phyloP scores from a whole-genome alignment of 2,888 invertebrate species.

The Brenthis hecate region DNA sequence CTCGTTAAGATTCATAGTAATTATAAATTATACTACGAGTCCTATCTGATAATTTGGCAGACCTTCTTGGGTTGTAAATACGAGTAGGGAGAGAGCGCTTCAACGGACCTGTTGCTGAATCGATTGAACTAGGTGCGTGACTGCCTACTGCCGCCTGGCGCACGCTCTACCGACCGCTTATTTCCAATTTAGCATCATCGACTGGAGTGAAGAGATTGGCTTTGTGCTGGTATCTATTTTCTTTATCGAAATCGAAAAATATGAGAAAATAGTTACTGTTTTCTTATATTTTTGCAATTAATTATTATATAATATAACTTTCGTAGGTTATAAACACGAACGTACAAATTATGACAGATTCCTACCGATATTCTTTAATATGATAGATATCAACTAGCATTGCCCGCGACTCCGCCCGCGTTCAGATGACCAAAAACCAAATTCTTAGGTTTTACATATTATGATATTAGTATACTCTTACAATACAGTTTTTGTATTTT shows the following conservation, averaged over 20 bases:
- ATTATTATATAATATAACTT: background rate
- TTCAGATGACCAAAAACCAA: too few species aligned
- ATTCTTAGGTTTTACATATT: too few species aligned
- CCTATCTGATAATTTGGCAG: background rate
- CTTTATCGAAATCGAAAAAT: background rate
- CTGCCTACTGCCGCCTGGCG: conserved; percentile 42
- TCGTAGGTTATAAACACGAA: background rate
- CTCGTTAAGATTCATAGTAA: too few species aligned
- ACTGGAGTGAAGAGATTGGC: conserved; percentile 15
- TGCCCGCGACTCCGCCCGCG: too few species aligned
- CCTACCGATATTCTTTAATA: too few species aligned
- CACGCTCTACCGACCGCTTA: conserved; percentile 34
- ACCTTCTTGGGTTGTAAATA: background rate
- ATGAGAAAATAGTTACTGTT: too few species aligned
- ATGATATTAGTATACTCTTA: too few species aligned
- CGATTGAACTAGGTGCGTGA: conserved; percentile 59
- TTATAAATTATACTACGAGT: too few species aligned
- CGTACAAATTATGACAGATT: too few species aligned
- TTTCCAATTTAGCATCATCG: conserved; percentile 21
- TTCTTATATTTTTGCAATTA: background rate
- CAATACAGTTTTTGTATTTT: too few species aligned
- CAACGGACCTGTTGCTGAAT: conserved; percentile 67
- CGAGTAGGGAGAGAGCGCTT: conserved; percentile 8
- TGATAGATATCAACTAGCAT: too few species aligned
- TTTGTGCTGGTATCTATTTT: background rate